Evolutionary conservation across 2,888 invertebrate genomes (phyloP).

Genomic region (Polyommatus icarus): DNA sequence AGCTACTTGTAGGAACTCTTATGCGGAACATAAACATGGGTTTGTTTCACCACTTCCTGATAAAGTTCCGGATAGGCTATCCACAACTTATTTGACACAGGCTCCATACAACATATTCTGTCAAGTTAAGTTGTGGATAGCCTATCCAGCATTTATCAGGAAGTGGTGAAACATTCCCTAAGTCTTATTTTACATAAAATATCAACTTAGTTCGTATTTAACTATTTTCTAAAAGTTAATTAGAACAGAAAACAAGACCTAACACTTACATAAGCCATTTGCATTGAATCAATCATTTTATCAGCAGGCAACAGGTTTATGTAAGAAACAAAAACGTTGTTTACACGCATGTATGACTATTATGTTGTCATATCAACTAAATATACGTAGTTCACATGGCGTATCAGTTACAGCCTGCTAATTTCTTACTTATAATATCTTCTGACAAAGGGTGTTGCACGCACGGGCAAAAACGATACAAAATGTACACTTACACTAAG

Average conservation of each 20-base stretch:
- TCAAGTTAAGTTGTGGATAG: too few species aligned
- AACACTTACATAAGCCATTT: conserved; percentile 8
- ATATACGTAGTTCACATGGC: conserved; percentile 41
- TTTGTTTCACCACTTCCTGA: too few species aligned
- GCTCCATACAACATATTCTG: too few species aligned
- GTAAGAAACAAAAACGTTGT: conserved; percentile 27
- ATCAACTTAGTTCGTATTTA: too few species aligned
- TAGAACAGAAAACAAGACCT: neutral
- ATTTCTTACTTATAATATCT: conserved; percentile 39
- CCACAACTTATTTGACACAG: too few species aligned
- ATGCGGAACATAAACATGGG: too few species aligned
- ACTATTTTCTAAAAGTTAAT: neutral
- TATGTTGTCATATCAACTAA: conserved; percentile 35
- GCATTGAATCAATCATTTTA: conserved; percentile 16
- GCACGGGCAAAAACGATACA: conserved; percentile 31
- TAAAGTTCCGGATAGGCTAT: too few species aligned
- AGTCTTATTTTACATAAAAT: too few species aligned
- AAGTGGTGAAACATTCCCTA: too few species aligned
- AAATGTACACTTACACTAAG: neutral
- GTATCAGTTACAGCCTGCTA: conserved; percentile 40
- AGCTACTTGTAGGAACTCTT: too few species aligned
- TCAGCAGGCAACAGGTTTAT: conserved; percentile 18
- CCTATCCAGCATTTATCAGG: too few species aligned
- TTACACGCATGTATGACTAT: conserved; percentile 16
- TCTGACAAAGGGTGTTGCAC: conserved; percentile 38